Base-by-base conservation (phyloP, 2,888 invertebrate species). In the Eupithecia inturbata region DNA sequence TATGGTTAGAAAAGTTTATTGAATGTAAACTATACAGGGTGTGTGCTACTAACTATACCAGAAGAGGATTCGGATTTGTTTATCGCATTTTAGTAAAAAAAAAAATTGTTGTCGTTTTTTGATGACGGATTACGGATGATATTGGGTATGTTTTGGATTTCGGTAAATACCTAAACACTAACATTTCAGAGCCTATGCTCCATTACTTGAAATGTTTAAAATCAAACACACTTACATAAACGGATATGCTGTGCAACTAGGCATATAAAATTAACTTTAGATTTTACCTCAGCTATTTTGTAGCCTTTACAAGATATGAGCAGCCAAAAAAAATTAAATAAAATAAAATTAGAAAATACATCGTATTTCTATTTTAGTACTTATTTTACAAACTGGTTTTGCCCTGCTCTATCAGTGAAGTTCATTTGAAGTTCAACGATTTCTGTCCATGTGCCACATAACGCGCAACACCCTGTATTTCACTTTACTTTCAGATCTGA, bases 1-100 rank as follows among this genome's bases (percentile, higher is more conserved):
- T 62, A 73, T 72, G 67, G 67, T 76, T 73, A 71, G 71, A 66
- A 70, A 77, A 73, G 68, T 77, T 70, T 72, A 73, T 76, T 73
- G 77, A 68, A 74, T 70, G 72, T 72, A 77, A 77, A 73, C 60
- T 71, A 76, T 36, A 66, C 60, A 60, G 60, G 28, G 22, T 64
- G 64, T 39, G 64, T 64, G n/a, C n/a, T n/a, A n/a, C n/a, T n/a
- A n/a, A n/a, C n/a, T n/a, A n/a, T n/a, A n/a, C 19, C 64, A 22
- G 64, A 36, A 36, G 36, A 36, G 12, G 19, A 1, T 22, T 22
- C 10, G 9, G 9, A n/a, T 45, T 22, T 53, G 9, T 9, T 7
- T n/a, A n/a, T n/a, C n/a, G 6, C n/a, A 49, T 49, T n/a, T n/a
- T n/a, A n/a, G 49, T 49, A n/a, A 45, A 19, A 19, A 6, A 9